Evolutionary conservation across 2,888 invertebrate genomes (phyloP).

Genomic region (Trachelus stipa): DNA sequence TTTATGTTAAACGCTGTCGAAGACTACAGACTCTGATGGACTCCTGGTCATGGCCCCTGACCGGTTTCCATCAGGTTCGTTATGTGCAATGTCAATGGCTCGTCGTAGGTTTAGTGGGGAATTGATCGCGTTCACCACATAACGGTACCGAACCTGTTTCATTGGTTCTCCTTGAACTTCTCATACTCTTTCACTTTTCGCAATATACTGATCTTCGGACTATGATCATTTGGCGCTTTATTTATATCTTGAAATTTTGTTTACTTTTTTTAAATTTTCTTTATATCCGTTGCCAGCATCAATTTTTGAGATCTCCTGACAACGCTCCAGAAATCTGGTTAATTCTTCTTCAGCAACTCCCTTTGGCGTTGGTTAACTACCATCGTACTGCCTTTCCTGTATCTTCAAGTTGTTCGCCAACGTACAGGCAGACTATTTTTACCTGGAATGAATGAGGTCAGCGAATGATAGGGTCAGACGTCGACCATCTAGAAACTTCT

Average conservation of each 20-base stretch:
- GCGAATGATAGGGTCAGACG: neutral
- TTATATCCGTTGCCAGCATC: neutral
- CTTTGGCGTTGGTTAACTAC: neutral
- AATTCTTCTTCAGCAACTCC: neutral
- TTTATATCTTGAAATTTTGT: neutral
- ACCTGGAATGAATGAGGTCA: neutral
- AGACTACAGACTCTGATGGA: neutral
- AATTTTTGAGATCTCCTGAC: neutral
- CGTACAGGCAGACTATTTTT: neutral
- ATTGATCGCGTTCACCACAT: neutral
- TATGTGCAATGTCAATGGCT: constrained; percentile 13
- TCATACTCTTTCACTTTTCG: neutral
- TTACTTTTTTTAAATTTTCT: neutral
- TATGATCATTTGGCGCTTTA: neutral
- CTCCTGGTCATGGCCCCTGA: neutral
- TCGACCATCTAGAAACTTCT: neutral
- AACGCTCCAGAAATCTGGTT: neutral
- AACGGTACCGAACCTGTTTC: neutral
- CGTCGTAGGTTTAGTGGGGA: constrained; percentile 30
- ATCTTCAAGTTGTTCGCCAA: neutral
- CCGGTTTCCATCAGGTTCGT: neutral
- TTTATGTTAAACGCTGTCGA: neutral
- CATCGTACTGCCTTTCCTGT: neutral
- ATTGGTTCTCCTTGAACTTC: neutral
- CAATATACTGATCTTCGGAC: neutral